These are phyloP conservation scores for Amazona guildingii DNA, from an alignment of 2,113 vertebrate genomes.

Conservation along the genomic window DNA sequence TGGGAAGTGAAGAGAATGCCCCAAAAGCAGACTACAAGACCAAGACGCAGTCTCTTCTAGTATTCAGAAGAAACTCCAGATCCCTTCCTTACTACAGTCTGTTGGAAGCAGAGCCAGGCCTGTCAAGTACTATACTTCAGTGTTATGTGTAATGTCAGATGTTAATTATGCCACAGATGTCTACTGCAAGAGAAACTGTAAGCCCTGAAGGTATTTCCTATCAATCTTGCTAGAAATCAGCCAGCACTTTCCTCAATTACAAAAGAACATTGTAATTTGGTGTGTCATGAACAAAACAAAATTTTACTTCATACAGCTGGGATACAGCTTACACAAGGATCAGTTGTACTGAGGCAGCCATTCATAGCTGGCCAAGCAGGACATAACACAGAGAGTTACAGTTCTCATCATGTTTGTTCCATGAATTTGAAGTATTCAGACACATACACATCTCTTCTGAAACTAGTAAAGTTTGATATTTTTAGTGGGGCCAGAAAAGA, in stretches of 20 bases:
- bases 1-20: neutral
- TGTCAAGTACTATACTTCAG: neutral
- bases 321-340: neutral
- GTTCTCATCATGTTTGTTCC: neutral
- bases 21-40: neutral
- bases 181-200: neutral
- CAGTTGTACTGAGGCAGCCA: neutral
- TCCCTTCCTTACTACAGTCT: neutral
- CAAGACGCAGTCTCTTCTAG: neutral
- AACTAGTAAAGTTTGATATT: neutral
- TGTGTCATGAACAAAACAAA: neutral
- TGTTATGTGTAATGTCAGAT: neutral
- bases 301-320: neutral
- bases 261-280: neutral
- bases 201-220: neutral
- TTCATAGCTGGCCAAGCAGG: neutral
- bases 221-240: neutral
- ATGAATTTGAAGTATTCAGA: neutral
- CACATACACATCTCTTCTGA: neutral
- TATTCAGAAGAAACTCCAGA: neutral
- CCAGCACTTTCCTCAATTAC: neutral
- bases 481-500: neutral
- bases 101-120: neutral
- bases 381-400: neutral
- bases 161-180: neutral